Conservation (phyloP, 1,140 invertebrate species). For the Pachyrhynchus sulphureomaculatus region DNA sequence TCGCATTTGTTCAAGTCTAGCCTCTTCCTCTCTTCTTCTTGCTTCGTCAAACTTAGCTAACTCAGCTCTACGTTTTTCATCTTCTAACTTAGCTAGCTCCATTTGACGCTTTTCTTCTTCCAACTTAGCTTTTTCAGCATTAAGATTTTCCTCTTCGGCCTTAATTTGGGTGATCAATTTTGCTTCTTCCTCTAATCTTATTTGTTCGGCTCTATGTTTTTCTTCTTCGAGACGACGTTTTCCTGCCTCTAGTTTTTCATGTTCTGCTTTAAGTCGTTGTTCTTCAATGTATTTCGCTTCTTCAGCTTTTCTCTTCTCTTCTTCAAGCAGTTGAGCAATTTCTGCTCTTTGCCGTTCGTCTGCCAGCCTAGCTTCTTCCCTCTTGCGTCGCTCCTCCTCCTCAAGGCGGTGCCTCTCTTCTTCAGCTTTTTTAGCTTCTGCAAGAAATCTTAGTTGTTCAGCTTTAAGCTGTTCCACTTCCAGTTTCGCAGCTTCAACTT, state of each 20-base stretch:
- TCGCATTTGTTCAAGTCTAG: conserved; percentile 36
- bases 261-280: conserved; percentile 35
- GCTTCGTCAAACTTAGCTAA: conserved; percentile 20
- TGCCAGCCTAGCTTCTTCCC: conserved; percentile 29
- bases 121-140: conserved; percentile 28
- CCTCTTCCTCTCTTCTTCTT: conserved; percentile 32
- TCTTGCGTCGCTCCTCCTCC: conserved; percentile 35
- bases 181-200: conserved; percentile 47
- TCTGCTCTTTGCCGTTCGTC: conserved; percentile 37
- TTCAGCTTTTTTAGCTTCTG: conserved; percentile 31
- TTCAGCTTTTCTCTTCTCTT: conserved; percentile 39
- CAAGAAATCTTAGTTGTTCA: conserved; percentile 18
- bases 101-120: conserved; percentile 22
- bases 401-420: conserved; percentile 42
- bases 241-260: conserved; percentile 28
- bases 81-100: conserved; percentile 38
- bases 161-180: conserved; percentile 45
- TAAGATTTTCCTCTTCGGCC: conserved; percentile 51
- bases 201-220: conserved; percentile 42
- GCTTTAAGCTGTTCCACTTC: conserved; percentile 27
- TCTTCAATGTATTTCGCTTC: conserved; percentile 31
- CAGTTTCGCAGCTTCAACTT: conserved; percentile 42
- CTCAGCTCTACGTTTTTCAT: conserved; percentile 45
- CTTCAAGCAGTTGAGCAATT: conserved; percentile 21
- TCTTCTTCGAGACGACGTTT: conserved; percentile 35